A percentile compares a stretch with the other conserved stretches of the same genome.
phyloP scores from a whole-genome alignment of 2,113 vertebrate genomes.

The Apodemus sylvaticus region DNA sequence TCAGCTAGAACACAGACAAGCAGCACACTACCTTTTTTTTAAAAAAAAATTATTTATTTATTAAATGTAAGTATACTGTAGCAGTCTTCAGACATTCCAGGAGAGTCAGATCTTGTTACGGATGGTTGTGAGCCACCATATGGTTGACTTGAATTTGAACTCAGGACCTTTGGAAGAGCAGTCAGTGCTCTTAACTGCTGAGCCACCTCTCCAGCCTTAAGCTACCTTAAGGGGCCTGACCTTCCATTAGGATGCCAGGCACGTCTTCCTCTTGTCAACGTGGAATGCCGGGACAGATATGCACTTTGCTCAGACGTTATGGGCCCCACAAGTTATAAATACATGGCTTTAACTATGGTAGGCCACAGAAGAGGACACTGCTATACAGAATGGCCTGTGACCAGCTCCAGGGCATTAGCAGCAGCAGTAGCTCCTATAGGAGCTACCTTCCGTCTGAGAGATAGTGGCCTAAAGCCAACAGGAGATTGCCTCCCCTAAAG shows the following conservation, averaged over 20 bases:
- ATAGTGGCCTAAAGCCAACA: neutral
- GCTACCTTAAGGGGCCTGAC: conserved; percentile 64
- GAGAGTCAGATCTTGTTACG: too few relatives aligned
- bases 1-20: conserved; percentile 80
- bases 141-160: too few relatives aligned
- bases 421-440: neutral
- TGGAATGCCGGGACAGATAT: neutral
- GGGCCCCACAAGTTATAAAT: conserved; percentile 43
- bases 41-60: too few relatives aligned
- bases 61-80: too few relatives aligned
- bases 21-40: conserved; percentile 53
- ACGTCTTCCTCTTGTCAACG: conserved; percentile 66
- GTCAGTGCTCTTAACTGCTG: too few relatives aligned
- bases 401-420: neutral
- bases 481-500: neutral
- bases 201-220: too few relatives aligned
- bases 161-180: too few relatives aligned
- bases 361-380: neutral
- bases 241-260: conserved; percentile 73
- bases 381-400: neutral
- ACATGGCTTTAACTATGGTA: conserved; percentile 32
- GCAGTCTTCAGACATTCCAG: too few relatives aligned
- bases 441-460: neutral
- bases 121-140: too few relatives aligned
- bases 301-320: neutral